Evolutionary conservation across 2,797 vertebrate species (phyloP).

Genomic region (Phataginus tricuspis): DNA sequence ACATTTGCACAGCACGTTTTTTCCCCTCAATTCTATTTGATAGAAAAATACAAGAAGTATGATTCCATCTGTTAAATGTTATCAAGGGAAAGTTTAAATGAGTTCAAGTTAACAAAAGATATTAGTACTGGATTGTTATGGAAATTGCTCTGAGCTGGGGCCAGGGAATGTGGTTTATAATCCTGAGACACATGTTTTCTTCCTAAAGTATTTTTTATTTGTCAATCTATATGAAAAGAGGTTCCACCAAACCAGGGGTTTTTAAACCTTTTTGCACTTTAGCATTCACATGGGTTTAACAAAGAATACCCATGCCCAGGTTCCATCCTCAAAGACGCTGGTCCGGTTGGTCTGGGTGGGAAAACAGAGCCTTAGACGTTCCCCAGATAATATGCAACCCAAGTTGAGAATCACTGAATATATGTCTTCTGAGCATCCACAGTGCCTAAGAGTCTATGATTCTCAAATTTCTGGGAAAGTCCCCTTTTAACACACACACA

Average conservation of each 20-base stretch:
- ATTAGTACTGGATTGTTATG: not conserved
- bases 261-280: not conserved
- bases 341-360: not conserved
- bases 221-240: not conserved
- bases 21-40: not conserved
- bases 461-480: not conserved
- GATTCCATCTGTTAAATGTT: not conserved
- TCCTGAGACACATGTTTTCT: not conserved
- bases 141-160: not conserved
- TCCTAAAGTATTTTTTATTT: not conserved
- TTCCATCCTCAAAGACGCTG: not conserved
- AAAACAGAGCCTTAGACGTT: not conserved
- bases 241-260: not conserved
- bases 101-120: conserved; percentile 2
- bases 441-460: not conserved
- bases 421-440: not conserved
- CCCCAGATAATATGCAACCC: not conserved
- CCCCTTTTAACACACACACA: not conserved
- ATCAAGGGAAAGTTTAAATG: conserved; percentile 9
- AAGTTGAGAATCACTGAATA: not conserved
- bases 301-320: not conserved
- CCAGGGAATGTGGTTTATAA: not conserved
- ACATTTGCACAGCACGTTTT: not conserved
- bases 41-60: not conserved
- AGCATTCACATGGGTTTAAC: not conserved